These are phyloP conservation scores for Drosophila virilis DNA, from an alignment of 1,140 invertebrate species.

Conservation along the genomic window DNA sequence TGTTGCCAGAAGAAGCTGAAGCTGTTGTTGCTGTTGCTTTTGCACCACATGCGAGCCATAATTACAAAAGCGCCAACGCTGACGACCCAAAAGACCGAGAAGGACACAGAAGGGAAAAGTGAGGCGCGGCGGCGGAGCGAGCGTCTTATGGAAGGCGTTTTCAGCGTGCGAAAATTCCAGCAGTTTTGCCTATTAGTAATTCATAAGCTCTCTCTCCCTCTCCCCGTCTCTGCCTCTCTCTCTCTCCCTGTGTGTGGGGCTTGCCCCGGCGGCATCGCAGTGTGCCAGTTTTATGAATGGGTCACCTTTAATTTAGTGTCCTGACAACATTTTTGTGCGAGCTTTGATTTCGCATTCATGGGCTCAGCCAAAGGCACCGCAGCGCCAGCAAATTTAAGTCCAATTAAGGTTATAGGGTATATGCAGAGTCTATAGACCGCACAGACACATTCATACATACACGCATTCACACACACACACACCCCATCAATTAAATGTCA, in stretches of 20 bases:
- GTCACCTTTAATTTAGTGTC: slow-evolving; percentile 69
- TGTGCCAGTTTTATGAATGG: slow-evolving; percentile 51
- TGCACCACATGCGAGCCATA: slow-evolving; percentile 50
- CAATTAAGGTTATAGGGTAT: slow-evolving; percentile 43
- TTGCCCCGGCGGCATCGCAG: not conserved
- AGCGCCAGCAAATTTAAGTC: slow-evolving; percentile 32
- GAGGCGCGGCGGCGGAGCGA: not conserved
- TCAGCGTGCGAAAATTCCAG: slow-evolving; percentile 71
- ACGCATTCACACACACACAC: not conserved
- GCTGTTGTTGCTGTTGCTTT: not conserved
- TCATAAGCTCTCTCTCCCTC: slow-evolving; percentile 49
- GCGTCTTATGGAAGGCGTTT: not conserved
- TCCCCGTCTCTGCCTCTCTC: not conserved
- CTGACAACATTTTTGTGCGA: slow-evolving; percentile 57
- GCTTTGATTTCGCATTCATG: slow-evolving; percentile 55
- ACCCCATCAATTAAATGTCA: slow-evolving; percentile 37
- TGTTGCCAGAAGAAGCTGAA: slow-evolving; percentile 6
- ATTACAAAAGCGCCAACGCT: slow-evolving; percentile 65
- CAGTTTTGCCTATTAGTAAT: slow-evolving; percentile 74
- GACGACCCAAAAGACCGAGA: slow-evolving; percentile 28
- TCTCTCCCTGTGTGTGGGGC: not conserved
- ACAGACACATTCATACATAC: too few relatives aligned
- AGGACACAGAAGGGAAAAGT: slow-evolving; percentile 1
- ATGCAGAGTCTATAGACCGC: not conserved
- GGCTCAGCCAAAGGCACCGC: too few relatives aligned